Evolutionary conservation across 53 echinoderm and acorn worm species (phyloP).

Genomic region (Zoroaster sp.): DNA sequence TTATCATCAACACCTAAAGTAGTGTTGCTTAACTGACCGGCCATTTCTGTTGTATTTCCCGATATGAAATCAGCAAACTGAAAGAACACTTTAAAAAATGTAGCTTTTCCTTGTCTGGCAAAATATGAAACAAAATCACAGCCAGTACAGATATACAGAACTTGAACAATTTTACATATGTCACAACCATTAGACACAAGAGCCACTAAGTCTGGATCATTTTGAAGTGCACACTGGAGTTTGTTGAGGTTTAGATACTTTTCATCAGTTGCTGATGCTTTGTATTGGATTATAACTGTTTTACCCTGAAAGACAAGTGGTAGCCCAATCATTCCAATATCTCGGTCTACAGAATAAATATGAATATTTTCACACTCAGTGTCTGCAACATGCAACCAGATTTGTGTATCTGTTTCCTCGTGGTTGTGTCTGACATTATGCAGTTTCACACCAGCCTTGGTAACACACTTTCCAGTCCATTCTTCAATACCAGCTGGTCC

Average conservation of each 20-base stretch:
- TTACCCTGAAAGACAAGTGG: constrained; percentile 45
- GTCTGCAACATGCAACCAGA: constrained; percentile 68
- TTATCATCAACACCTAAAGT: neutral
- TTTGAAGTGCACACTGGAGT: constrained; percentile 16
- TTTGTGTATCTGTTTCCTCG: constrained; percentile 71
- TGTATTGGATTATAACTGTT: constrained; percentile 53
- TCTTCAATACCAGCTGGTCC: neutral
- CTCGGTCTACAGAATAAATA: no score
- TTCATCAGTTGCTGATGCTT: constrained; percentile 44
- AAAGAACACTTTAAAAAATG: constrained; percentile 57
- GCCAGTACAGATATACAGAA: constrained; percentile 64
- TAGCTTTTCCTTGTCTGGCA: constrained; percentile 54
- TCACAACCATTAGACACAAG: constrained; percentile 2
- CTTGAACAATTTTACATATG: constrained; percentile 46
- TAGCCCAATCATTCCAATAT: constrained; percentile 68
- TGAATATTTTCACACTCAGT: no score
- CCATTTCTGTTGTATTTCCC: neutral
- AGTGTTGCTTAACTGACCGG: constrained; percentile 35
- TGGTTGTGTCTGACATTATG: constrained; percentile 49
- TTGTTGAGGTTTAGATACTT: constrained; percentile 56
- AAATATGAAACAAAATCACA: constrained; percentile 86
- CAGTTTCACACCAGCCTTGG: neutral
- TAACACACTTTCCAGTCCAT: constrained; percentile 27
- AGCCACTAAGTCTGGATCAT: constrained; percentile 40
- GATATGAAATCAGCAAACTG: constrained; percentile 64